Evolutionary conservation across 2,797 vertebrate species (phyloP).

Genomic region (Gallinago nigripennis): DNA sequence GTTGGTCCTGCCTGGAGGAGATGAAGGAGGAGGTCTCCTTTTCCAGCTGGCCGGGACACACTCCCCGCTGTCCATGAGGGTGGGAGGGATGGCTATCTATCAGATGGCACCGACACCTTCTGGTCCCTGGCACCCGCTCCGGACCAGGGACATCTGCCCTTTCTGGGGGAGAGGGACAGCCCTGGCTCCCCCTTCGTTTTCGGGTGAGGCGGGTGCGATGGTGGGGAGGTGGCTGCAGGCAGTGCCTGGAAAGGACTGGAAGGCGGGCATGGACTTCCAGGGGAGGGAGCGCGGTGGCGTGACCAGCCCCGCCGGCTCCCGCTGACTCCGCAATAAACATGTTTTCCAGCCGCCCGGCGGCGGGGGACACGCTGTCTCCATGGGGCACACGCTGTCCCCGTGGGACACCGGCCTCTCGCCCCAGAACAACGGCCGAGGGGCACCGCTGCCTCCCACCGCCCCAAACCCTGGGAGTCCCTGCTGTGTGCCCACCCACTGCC

Average conservation of each 20-base stretch:
- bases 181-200: neutral
- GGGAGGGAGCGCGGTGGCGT: neutral
- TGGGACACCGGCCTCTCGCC: constrained; percentile 4
- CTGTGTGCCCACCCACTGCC: neutral
- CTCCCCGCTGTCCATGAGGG: fast-evolving
- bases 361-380: constrained; percentile 40
- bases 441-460: fast-evolving
- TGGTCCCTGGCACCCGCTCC: fast-evolving
- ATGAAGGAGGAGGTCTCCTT: neutral
- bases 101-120: neutral
- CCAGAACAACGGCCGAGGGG: neutral
- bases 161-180: neutral
- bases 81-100: neutral
- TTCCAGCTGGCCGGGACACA: neutral
- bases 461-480: fast-evolving
- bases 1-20: neutral
- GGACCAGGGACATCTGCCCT: neutral
- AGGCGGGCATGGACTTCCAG: neutral
- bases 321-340: constrained; percentile 53
- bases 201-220: neutral
- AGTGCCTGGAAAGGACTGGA: neutral
- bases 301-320: neutral
- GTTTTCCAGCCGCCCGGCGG: constrained; percentile 54
- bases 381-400: constrained; percentile 30
- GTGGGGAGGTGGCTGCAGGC: neutral